Evolutionary conservation across 2,888 invertebrate genomes (phyloP), one percentile per base, ranked within the genome.

Genomic region (Agapostemon virescens): DNA sequence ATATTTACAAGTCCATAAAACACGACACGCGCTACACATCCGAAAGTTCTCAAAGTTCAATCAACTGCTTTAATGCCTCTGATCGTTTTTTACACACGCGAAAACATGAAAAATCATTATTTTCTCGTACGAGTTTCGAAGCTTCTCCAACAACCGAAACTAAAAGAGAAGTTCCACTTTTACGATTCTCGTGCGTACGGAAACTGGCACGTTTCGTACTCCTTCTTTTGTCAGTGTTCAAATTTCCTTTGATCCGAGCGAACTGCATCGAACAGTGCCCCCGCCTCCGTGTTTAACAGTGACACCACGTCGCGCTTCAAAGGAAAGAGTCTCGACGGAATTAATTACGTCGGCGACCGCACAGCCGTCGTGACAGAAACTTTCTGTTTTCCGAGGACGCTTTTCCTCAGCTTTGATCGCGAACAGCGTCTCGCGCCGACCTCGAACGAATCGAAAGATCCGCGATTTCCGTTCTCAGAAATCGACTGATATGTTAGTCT

Each of bases 401-500:
- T 5, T 23, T 40, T 30, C 33, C 23, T 9, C 20, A 13, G 45
- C 36, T 45, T 26, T 11, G 36, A 15, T n/a, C 36, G 30, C 20
- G 42, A n/a, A 20, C 26, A 64, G 40, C 17, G 40, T 33, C n/a
- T 23, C 40, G 13, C 2, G 20, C 15, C 36, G 20, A 69, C 30
- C 52, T n/a, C 15, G 17, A 45, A 30, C 36, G 61, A 45, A 67
- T 49, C 20, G 20, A 38, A 68, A 45, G 40, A 72, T 42, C 33
- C 55, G 72, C 58, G 74, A 77, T 36, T 69, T 64, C 36, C 72
- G 49, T 55, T 63, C 75, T 2, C 52, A 36, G 71, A 71, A 63
- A 71, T 69, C 71, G 69, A 64, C 61, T 84, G 84, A 84, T 84
- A 84, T 84, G 84, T 84, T 80, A 71, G 72, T 63, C 80, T 52